Base-by-base conservation (phyloP, 2,888 invertebrate genomes). In the Synergus itoensis region DNA sequence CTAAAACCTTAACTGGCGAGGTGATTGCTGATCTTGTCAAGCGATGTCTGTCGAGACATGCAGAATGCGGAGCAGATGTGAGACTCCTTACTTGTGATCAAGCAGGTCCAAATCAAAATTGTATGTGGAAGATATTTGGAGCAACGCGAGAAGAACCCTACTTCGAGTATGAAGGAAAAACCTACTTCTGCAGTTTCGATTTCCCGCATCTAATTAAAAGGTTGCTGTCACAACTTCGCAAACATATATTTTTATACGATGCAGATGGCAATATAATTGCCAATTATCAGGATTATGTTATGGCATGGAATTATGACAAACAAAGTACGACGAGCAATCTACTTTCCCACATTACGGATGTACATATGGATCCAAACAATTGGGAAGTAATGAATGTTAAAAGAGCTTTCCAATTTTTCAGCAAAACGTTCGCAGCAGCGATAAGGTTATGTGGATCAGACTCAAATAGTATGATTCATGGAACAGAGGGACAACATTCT, bases 1-100 rank as follows among this genome's bases (percentile, higher is more conserved):
- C 12, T 2, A 63, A 80, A 80, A 60, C 60, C 69, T 28, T 16
- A 4, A 11, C 12, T 63, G 63, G 63, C 28, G 63, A 63, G 4
- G 12, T 28, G 16, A 12, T 63, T 28, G 11, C 21, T 28, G 9
- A 18, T 28, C 21, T 63, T 36, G 63, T 63, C 0, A 21, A 36
- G 5, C 21, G 11, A 14, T 69, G 62, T 21, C 65, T 78, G 9
- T 14, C 7, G 4, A 67, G 57, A 65, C 41, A 69, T 4, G 18
- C 11, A 69, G 57, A 67, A 18, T n/a, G 16, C 14, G 69, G 69
- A 18, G 78, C 78, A 40, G 12, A 78, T 53, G 78, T 78, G 1
- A 67, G 57, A 60, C n/a, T 78, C 5, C 28, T 78, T 14, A 78
- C 78, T 41, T 57, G 65, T 21, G 69, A 78, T 60, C 78, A 69